Conservation (phyloP, 2,113 vertebrate species). For the Stictonetta naevosa region DNA sequence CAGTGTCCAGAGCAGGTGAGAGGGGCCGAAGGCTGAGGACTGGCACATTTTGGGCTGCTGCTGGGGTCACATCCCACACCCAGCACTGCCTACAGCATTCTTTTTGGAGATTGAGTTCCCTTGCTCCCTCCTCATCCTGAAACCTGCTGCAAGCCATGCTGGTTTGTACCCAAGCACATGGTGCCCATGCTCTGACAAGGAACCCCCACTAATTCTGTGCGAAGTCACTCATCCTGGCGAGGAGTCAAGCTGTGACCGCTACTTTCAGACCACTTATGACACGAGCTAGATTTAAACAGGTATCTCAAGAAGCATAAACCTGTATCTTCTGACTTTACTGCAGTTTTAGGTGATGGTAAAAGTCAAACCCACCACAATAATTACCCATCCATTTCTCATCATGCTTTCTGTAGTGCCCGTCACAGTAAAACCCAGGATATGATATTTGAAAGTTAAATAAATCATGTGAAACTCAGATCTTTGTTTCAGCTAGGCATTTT, state of each 20-base stretch:
- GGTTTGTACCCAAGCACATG: neutral
- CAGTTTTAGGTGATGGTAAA: slow-evolving; percentile 33
- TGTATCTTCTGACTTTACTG: slow-evolving; percentile 24
- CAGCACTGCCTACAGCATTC: neutral
- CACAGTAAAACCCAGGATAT: slow-evolving; percentile 16
- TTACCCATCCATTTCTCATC: slow-evolving; percentile 65
- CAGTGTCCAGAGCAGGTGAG: rapidly evolving
- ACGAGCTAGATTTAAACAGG: slow-evolving; percentile 29
- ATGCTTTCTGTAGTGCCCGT: slow-evolving; percentile 62
- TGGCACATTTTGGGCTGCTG: neutral
- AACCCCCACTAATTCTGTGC: neutral
- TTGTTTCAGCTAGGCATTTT: slow-evolving; percentile 43
- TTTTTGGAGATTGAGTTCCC: neutral
- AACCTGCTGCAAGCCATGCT: neutral
- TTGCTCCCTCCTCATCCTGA: neutral
- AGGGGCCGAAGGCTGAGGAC: neutral
- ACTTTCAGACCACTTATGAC: slow-evolving; percentile 60
- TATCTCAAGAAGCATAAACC: slow-evolving; percentile 43
- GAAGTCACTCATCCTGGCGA: neutral
- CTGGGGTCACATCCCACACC: neutral
- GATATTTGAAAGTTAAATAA: slow-evolving; percentile 54
- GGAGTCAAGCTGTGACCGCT: slow-evolving; percentile 56
- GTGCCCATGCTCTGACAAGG: neutral
- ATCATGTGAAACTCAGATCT: slow-evolving; percentile 47
- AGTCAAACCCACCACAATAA: slow-evolving; percentile 58